Conservation (phyloP, 64 coral and sea anemone species). For the Anthopleura sola region DNA sequence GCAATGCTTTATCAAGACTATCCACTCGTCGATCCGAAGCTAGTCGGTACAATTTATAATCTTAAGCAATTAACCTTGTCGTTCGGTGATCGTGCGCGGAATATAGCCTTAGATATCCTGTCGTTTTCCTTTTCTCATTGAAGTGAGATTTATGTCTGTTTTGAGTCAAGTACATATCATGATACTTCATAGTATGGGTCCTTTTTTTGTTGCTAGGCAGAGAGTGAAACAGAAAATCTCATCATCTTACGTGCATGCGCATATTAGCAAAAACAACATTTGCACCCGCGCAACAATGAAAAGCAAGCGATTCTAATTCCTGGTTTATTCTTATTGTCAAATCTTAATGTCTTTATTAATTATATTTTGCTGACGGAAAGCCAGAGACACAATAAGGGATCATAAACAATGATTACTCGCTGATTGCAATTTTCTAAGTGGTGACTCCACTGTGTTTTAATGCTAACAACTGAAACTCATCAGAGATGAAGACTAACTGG, state of each 20-base stretch:
- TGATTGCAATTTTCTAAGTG: neutral
- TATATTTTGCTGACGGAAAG: neutral
- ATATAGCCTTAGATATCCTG: neutral
- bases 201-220: no score
- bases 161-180: no score
- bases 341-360: neutral
- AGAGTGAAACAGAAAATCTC: no score
- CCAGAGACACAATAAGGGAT: neutral
- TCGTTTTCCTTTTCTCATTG: neutral
- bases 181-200: no score
- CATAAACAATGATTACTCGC: neutral
- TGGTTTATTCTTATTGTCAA: no score
- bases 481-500: neutral
- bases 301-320: no score
- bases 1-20: neutral
- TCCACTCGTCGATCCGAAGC: conserved; percentile 3
- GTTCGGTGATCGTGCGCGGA: neutral
- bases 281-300: neutral
- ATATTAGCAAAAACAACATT: neutral
- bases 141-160: neutral
- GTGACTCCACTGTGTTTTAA: neutral
- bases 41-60: neutral
- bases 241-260: no score
- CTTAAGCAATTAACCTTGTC: neutral
- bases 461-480: neutral